Evolutionary conservation across 2,113 vertebrate species (phyloP).

Genomic region (Pagrus major): DNA sequence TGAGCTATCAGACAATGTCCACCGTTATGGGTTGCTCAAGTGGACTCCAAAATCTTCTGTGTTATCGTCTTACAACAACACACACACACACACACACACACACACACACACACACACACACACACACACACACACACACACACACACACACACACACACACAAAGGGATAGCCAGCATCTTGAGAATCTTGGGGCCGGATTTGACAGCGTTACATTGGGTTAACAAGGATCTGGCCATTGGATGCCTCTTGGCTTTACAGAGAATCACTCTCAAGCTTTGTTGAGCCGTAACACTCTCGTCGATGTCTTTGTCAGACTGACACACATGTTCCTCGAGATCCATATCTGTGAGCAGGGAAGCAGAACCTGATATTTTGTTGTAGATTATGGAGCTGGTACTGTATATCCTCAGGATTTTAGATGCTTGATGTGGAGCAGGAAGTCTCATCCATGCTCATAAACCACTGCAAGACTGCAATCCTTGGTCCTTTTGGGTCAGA

Average conservation of each 20-base stretch:
- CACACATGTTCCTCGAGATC: conserved; percentile 14
- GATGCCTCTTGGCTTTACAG: conserved; percentile 62
- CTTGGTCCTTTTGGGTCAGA: background rate
- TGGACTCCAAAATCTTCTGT: background rate
- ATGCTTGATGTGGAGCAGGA: background rate
- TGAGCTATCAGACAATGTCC: background rate
- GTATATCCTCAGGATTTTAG: conserved; percentile 10
- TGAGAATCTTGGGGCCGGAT: conserved; percentile 59
- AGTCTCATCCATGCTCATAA: background rate
- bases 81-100: no score
- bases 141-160: background rate
- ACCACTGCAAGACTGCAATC: background rate
- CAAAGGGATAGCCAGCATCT: conserved; percentile 28
- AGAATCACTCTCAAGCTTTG: conserved; percentile 44
- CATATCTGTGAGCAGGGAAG: conserved; percentile 5
- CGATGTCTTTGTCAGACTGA: conserved; percentile 25
- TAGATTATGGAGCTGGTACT: conserved; percentile 6
- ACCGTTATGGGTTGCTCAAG: background rate
- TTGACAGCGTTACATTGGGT: conserved; percentile 45
- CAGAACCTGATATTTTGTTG: conserved; percentile 12
- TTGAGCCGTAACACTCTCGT: conserved; percentile 51
- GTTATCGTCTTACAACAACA: background rate
- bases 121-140: no score
- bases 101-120: background rate
- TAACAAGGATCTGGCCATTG: conserved; percentile 42